Conservation (phyloP, 1,140 invertebrate species). For the Drosophila melanica region DNA sequence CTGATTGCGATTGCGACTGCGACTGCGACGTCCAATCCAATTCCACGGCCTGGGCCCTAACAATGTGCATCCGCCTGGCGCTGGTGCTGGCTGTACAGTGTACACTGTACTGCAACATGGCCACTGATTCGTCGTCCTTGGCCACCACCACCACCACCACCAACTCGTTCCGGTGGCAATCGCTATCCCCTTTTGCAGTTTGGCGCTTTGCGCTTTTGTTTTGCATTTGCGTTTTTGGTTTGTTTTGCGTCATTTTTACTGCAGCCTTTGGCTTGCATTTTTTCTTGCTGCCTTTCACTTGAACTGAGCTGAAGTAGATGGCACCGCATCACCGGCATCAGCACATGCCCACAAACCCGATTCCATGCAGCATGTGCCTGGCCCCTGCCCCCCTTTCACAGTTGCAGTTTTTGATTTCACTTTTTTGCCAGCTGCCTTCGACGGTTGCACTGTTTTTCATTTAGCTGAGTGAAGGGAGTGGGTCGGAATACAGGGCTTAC, state of each 20-base stretch:
- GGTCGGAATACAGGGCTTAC: slow-evolving; percentile 33
- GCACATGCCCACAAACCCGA: slow-evolving; percentile 29
- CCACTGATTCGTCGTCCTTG: slow-evolving; percentile 64
- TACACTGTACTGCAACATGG: slow-evolving; percentile 41
- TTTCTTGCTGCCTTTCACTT: slow-evolving; percentile 75
- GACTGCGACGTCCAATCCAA: slow-evolving; percentile 67
- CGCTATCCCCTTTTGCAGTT: slow-evolving; percentile 42
- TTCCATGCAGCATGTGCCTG: background rate
- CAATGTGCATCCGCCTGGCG: slow-evolving; percentile 72
- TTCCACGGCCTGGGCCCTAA: slow-evolving; percentile 72
- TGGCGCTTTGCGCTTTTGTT: slow-evolving; percentile 61
- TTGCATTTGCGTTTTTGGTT: slow-evolving; percentile 48
- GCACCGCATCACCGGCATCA: slow-evolving; percentile 43
- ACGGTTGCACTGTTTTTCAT: slow-evolving; percentile 65
- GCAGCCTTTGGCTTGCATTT: slow-evolving; percentile 81
- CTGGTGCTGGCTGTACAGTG: slow-evolving; percentile 11
- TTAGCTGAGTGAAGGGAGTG: slow-evolving; percentile 35
- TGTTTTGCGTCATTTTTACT: slow-evolving; percentile 80
- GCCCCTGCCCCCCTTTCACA: background rate
- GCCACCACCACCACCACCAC: slow-evolving; percentile 1
- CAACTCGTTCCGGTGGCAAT: background rate
- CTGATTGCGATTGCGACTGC: slow-evolving; percentile 34
- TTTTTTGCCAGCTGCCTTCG: slow-evolving; percentile 57
- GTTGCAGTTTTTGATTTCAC: slow-evolving; percentile 82
- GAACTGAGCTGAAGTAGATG: slow-evolving; percentile 70